phyloP scores from a whole-genome alignment of 1,140 invertebrate genomes.

The Dysdera silvatica region DNA sequence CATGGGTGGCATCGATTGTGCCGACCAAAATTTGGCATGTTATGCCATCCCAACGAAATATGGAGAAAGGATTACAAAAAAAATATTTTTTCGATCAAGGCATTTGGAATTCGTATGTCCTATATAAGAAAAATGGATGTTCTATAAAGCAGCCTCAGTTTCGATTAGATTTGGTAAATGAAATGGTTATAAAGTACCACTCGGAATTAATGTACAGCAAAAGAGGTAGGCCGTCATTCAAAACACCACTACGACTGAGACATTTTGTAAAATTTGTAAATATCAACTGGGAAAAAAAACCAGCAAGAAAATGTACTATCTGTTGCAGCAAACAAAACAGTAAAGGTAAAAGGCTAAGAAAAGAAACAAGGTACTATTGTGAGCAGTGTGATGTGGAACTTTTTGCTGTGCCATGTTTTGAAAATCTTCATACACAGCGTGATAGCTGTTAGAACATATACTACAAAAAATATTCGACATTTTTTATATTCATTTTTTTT shows the following conservation, averaged over 20 bases:
- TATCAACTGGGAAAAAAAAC: slow-evolving; percentile 13
- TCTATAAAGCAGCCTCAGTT: not conserved
- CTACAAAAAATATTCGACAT: too few species aligned
- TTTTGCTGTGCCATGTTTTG: slow-evolving; percentile 16
- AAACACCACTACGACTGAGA: not conserved
- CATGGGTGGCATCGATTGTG: slow-evolving; percentile 7
- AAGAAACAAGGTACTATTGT: slow-evolving; percentile 13
- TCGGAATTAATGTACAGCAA: not conserved
- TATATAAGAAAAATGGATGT: slow-evolving; percentile 5
- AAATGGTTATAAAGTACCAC: slow-evolving; percentile 9
- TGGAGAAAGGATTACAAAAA: slow-evolving; percentile 6
- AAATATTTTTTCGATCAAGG: slow-evolving; percentile 7
- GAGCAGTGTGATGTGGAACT: slow-evolving; percentile 10
- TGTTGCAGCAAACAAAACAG: slow-evolving; percentile 8
- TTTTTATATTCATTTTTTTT: too few species aligned
- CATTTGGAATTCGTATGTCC: not conserved
- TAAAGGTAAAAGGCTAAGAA: slow-evolving; percentile 3
- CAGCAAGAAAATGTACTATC: slow-evolving; percentile 4
- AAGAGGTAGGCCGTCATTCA: not conserved
- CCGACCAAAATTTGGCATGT: slow-evolving; percentile 4
- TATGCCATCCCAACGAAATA: slow-evolving; percentile 4
- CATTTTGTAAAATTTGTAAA: slow-evolving; percentile 11
- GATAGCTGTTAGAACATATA: too few species aligned
- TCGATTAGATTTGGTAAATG: slow-evolving; percentile 11
- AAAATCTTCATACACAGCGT: slow-evolving; percentile 17